A percentile compares a stretch with the other conserved stretches of the same genome.
Evolutionary conservation across 1,140 invertebrate species (phyloP).

Genomic region (Apis mellifera): Amel_HAv3.1 CM009938.2:5096001-5096500

Average conservation of each 20-base stretch:
- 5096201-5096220: conserved; percentile 56
- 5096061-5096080: conserved; percentile 50
- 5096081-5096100: conserved; percentile 11
- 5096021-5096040: conserved; percentile 49
- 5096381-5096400: conserved; percentile 9
- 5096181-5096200: background rate
- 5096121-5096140: no score
- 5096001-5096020: conserved; percentile 20
- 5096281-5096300: conserved; percentile 63
- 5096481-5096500: background rate
- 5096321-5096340: background rate
- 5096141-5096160: background rate
- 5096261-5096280: conserved; percentile 78
- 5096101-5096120: background rate
- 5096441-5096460: conserved; percentile 4
- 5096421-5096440: conserved; percentile 4
- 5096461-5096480: background rate
- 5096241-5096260: conserved; percentile 78
- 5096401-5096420: conserved; percentile 36
- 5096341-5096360: conserved; percentile 28
- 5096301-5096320: conserved; percentile 7
- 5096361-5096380: background rate
- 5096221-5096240: conserved; percentile 77
- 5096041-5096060: conserved; percentile 60
- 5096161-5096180: conserved; percentile 59